phyloP scores from a whole-genome alignment of 2,113 vertebrate species.

The Seriola aureovittata region DNA sequence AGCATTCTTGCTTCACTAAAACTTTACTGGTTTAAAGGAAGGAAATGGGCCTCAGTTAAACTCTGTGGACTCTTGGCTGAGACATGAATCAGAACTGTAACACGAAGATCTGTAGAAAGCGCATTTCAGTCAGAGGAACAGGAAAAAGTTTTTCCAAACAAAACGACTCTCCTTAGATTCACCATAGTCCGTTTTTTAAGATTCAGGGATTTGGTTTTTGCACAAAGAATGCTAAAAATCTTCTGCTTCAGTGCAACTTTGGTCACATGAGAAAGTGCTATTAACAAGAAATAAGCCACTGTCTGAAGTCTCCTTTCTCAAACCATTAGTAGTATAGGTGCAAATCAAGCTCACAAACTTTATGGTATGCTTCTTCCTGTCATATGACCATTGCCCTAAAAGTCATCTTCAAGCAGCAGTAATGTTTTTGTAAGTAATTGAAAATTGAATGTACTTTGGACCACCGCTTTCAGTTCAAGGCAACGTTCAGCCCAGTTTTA shows the following conservation, averaged over 20 bases:
- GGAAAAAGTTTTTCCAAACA: not conserved
- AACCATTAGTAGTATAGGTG: not conserved
- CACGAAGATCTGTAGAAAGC: not conserved
- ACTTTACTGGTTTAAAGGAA: conserved; percentile 76
- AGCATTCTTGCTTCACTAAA: conserved; percentile 77
- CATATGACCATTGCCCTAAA: not conserved
- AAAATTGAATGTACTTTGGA: not conserved
- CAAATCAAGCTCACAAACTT: not conserved
- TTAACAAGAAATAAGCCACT: not conserved
- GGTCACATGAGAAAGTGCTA: not conserved
- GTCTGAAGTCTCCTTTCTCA: not conserved
- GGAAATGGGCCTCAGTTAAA: conserved; percentile 68
- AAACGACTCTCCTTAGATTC: not conserved
- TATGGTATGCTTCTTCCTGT: not conserved
- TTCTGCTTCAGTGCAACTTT: not conserved
- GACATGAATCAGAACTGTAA: conserved; percentile 39
- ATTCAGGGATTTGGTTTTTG: not conserved
- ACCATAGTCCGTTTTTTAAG: not conserved
- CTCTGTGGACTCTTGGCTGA: conserved; percentile 27
- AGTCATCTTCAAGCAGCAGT: not conserved
- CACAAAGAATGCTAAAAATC: not conserved
- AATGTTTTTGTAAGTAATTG: not conserved
- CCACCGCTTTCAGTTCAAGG: not conserved
- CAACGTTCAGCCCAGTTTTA: not conserved
- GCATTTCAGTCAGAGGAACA: not conserved